Base-by-base conservation (phyloP, 1,140 invertebrate genomes). In the Heliconius nattereri region DNA sequence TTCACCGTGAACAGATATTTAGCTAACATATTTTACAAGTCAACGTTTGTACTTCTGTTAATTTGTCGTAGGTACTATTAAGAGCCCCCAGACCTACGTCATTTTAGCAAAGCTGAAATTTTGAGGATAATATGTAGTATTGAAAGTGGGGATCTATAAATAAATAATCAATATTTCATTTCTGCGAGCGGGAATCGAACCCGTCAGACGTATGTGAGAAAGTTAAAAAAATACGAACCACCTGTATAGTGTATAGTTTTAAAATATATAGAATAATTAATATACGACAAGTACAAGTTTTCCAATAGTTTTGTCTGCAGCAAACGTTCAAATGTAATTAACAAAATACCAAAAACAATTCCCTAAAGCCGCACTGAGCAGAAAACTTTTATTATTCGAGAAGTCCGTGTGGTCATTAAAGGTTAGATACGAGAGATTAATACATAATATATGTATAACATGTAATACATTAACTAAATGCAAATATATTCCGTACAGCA, bases 21-120 rank as follows among this genome's bases (percentile, higher is more conserved):
- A 83, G 76, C 79, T 78, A 82, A 84, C 80, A 83, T 84, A 84
- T 84, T 84, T 84, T 84, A 84, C 78, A 83, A 85, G 79, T 66
- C 60, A 66, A 66, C 82, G 75, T 79, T 79, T 79, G 77, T 79
- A 77, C 76, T 82, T 60, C 52, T 76, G 77, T 82, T 76, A 79
- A 79, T 76, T 76, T 82, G 78, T 76, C 77, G 74, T 73, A 52
- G 19, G 6, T 52, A 13, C 78, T 79, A 57, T 76, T 1, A 6
- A 35, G 32, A 1, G 7, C 32, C 32, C 0, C 32, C 32, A 35
- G 32, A 35, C 6, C 32, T 35, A 35, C 7, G 0, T 35, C 32
- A 35, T 35, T 7, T 35, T 35, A 35, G 32, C 32, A 35, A 7
- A 35, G 32, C 32, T 35, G 32, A 35, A 35, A 35, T 35, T 35